Conservation (phyloP, 1,140 invertebrate species). For the Schlechtendalia chinensis region DNA sequence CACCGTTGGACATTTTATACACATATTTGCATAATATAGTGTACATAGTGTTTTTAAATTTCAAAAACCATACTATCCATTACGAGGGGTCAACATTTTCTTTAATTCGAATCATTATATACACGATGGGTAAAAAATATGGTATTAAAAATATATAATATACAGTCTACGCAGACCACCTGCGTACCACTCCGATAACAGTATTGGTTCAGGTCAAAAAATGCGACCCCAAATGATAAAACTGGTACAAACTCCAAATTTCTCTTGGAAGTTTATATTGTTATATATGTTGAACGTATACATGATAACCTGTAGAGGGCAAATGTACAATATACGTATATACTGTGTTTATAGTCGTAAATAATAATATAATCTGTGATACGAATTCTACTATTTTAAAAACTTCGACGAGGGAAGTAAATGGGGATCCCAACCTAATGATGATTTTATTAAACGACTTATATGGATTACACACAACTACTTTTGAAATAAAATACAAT, state of each 20-base stretch:
- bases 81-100: constrained; percentile 36
- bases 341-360: neutral
- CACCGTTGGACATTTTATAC: neutral
- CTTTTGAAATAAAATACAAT: neutral
- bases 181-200: constrained; percentile 12
- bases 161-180: constrained; percentile 34
- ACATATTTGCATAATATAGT: constrained; percentile 41
- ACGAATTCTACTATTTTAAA: neutral
- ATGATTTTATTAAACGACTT: neutral
- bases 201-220: constrained; percentile 8
- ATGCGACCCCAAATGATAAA: constrained; percentile 32
- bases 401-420: neutral
- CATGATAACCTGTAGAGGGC: neutral
- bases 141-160: neutral
- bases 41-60: constrained; percentile 33
- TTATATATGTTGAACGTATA: neutral
- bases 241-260: constrained; percentile 38
- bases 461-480: neutral
- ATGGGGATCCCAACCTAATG: neutral
- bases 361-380: neutral
- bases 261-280: neutral
- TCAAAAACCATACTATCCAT: constrained; percentile 30
- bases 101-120: constrained; percentile 27
- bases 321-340: neutral
- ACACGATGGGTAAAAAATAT: constrained; percentile 16